These are phyloP conservation scores for Petrocephalus zakoni DNA, from an alignment of 2,113 vertebrate species.

Conservation along the genomic window DNA sequence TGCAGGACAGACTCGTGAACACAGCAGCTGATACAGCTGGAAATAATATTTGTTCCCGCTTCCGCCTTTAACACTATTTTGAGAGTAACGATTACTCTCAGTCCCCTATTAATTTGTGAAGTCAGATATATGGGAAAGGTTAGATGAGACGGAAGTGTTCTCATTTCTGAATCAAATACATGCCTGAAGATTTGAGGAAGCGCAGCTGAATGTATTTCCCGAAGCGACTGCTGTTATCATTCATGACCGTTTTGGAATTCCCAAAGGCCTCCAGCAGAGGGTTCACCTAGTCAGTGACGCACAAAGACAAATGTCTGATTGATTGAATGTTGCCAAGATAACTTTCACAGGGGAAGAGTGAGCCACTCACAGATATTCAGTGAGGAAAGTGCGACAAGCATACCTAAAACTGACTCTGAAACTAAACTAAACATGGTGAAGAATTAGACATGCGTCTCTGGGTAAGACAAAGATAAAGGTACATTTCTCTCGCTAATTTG, in stretches of 20 bases:
- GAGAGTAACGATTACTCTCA: background rate
- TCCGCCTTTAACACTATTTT: background rate
- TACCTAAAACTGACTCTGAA: background rate
- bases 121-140: background rate
- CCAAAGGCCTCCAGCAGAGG: constrained; percentile 68
- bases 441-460: background rate
- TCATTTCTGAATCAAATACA: background rate
- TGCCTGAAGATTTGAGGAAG: constrained; percentile 62
- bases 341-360: background rate
- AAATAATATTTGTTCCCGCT: background rate
- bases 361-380: background rate
- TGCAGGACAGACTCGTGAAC: background rate
- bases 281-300: constrained; percentile 53
- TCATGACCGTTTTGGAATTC: constrained; percentile 70
- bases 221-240: constrained; percentile 68
- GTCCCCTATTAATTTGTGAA: background rate
- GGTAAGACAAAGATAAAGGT: background rate
- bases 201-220: constrained; percentile 70
- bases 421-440: background rate
- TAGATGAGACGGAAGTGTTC: background rate
- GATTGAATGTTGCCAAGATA: background rate
- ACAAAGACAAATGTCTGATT: background rate
- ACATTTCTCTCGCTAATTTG: background rate
- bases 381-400: background rate
- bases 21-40: background rate